phyloP scores from a whole-genome alignment of 2,113 vertebrate genomes.

The Cebidichthys violaceus region DNA sequence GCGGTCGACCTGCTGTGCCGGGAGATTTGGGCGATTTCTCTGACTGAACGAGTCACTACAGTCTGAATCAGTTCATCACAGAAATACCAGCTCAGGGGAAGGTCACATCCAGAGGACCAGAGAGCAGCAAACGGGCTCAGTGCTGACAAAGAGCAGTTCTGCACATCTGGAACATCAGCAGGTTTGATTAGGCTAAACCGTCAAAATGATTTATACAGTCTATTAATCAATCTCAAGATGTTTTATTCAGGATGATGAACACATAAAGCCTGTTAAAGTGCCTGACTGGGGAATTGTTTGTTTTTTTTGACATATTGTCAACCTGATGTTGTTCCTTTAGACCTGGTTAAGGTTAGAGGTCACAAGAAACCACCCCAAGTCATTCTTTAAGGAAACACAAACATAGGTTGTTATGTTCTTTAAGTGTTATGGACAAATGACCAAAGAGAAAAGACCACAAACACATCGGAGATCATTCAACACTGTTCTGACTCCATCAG shows the following conservation, averaged over 20 bases:
- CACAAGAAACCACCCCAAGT: too few relatives aligned
- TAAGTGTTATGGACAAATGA: background rate
- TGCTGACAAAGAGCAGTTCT: background rate
- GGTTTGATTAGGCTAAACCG: background rate
- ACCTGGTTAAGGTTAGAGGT: too few relatives aligned
- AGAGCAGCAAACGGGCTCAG: background rate
- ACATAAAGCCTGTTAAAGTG: too few relatives aligned
- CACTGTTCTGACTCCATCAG: background rate
- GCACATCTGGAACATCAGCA: background rate
- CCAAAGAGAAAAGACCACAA: background rate
- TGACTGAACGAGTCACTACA: conserved; percentile 7
- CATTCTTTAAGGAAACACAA: too few relatives aligned
- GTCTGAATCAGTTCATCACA: conserved; percentile 45
- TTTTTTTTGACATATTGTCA: too few relatives aligned
- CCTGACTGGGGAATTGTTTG: too few relatives aligned
- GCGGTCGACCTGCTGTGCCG: background rate
- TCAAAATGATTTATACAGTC: too few relatives aligned
- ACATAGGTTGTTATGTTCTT: background rate
- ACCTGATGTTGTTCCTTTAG: too few relatives aligned
- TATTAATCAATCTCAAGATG: background rate
- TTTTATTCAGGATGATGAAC: background rate
- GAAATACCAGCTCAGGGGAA: conserved; percentile 51
- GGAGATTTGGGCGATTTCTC: conserved; percentile 12
- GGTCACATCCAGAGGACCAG: conserved; percentile 11
- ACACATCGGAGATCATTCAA: background rate